Conservation (phyloP, 53 echinoderm and acorn worm genomes). For the Stichopus horrens region DNA sequence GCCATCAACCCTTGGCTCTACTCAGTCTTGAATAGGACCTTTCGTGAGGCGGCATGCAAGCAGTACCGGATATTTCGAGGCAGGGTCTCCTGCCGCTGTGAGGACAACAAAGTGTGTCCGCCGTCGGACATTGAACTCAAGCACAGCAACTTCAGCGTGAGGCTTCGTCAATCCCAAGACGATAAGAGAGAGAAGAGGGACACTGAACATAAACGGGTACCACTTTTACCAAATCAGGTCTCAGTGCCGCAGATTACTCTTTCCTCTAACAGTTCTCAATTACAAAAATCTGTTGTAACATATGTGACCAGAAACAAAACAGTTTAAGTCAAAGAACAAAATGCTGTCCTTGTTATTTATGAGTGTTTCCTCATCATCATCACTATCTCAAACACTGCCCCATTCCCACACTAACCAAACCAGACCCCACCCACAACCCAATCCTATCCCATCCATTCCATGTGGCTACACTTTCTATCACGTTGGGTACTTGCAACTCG, state of each 20-base stretch:
- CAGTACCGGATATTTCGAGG: background rate
- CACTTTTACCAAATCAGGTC: constrained; percentile 21
- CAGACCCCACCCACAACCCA: no score
- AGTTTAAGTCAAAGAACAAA: background rate
- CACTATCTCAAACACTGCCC: no score
- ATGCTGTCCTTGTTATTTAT: background rate
- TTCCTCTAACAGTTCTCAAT: constrained; percentile 5
- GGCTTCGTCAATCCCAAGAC: background rate
- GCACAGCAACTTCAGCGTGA: background rate
- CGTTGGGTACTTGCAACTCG: no score
- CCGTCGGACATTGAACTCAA: constrained; percentile 8
- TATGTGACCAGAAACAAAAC: constrained; percentile 1
- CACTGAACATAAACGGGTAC: background rate
- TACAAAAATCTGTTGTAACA: background rate
- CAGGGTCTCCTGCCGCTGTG: constrained; percentile 36
- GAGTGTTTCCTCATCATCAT: background rate
- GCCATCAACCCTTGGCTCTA: constrained; percentile 99
- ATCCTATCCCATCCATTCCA: no score
- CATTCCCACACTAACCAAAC: no score
- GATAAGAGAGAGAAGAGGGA: background rate
- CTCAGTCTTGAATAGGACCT: constrained; percentile 78
- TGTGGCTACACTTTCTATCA: no score
- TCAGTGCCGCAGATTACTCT: constrained; percentile 15
- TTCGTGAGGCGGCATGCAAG: constrained; percentile 64
- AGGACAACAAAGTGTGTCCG: constrained; percentile 42